phyloP scores from a whole-genome alignment of 1,140 invertebrate species.

The Physella acuta region DNA sequence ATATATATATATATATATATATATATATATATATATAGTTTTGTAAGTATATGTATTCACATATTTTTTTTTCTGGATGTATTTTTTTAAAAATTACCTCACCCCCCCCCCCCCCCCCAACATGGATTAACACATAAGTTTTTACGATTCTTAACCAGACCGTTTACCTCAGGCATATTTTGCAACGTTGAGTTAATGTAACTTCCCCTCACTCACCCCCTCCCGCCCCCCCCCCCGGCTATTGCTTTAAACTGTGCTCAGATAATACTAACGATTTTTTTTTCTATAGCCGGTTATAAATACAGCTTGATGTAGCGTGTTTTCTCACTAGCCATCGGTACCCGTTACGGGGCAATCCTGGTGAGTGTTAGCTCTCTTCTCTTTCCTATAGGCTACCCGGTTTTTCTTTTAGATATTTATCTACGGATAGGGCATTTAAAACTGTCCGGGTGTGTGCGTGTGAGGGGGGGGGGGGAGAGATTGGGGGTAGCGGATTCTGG shows the following conservation, averaged over 20 bases:
- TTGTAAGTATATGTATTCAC: no score
- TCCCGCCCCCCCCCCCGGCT: no score
- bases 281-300: no score
- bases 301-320: no score
- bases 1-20: conserved; percentile 3
- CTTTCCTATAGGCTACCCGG: neutral
- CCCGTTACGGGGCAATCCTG: neutral
- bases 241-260: no score
- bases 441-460: neutral
- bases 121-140: neutral
- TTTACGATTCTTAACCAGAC: neutral
- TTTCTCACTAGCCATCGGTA: conserved; percentile 7
- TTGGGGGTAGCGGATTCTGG: neutral
- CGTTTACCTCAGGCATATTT: no score
- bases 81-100: neutral
- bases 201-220: no score
- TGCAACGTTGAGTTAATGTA: no score
- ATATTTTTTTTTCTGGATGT: no score
- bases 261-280: no score
- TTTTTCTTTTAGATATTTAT: no score
- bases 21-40: conserved; percentile 2
- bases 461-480: neutral
- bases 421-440: no score
- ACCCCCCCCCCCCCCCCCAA: neutral
- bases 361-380: neutral